Base-by-base conservation (phyloP, 1,140 invertebrate genomes). In the Drosophila burlai region DNA sequence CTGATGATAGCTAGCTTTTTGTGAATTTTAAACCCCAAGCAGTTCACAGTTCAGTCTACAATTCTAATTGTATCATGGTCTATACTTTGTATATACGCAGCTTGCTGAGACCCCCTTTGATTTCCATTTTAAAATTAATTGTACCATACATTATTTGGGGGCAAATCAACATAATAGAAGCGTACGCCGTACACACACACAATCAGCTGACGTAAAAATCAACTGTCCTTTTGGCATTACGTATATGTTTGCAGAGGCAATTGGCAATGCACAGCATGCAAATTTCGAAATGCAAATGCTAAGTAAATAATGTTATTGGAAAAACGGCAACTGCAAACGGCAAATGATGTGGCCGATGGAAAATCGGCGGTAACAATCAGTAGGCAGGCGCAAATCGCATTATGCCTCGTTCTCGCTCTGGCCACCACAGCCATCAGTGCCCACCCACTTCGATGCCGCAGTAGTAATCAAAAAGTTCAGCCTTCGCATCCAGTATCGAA, bases 381-480 rank as follows among this genome's bases (percentile, higher is more conserved):
- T 60, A 73, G 69, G 54, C 34, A 55, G 76, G 46, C 52, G 45
- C 59, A 87, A 87, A 87, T 84, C 73, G 72, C 84, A 89, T 87
- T 89, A 83, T 46, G 66, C 60, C 47, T 16, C 46, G 34, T 63
- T 26, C 60, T 54, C 40, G 42, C 52, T 10, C 36, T 13, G 13
- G 36, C 45, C 13, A 2, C 34, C 54, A 26, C 38, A 10, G n/a
- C 59, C 40, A 16, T 57, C 36, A 52, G 29, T 24, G 31, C 18
- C 34, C 58, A 15, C 49, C 46, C 58, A 52, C 55, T 61, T 65
- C 15, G 59, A 72, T 54, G 46, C 75, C 63, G 62, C 36, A 67
- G 67, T 52, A 50, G 81, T 83, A 87, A 89, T 87, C 83, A 78
- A 87, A 83, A 83, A 77, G 80, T 80, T 73, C 76, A 69, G 64